phyloP scores from a whole-genome alignment of 2,797 vertebrate species.

The Hippopotamyrus pictus region DNA sequence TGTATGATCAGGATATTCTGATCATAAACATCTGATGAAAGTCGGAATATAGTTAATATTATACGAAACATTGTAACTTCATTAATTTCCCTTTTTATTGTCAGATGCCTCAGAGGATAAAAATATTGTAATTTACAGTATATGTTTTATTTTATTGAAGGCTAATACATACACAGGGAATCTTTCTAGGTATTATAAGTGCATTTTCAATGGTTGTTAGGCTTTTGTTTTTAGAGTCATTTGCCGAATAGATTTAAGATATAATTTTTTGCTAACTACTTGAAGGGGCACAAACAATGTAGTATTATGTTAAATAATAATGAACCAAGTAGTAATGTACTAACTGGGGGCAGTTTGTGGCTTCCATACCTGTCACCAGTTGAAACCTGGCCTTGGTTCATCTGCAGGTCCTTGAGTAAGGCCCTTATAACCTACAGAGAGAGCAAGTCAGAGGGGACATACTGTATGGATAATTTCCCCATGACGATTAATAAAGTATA shows the following conservation, averaged over 20 bases:
- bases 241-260: not conserved
- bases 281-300: not conserved
- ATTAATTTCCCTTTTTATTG: not conserved
- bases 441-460: too few relatives aligned
- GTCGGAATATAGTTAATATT: not conserved
- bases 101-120: not conserved
- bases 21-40: not conserved
- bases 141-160: not conserved
- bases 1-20: not conserved
- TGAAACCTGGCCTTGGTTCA: too few relatives aligned
- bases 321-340: not conserved
- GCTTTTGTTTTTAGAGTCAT: not conserved
- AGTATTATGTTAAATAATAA: not conserved
- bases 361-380: too few relatives aligned
- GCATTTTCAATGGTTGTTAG: not conserved
- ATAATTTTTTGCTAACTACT: not conserved
- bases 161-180: not conserved
- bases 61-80: not conserved
- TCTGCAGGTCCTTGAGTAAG: too few relatives aligned
- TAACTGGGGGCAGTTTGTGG: not conserved
- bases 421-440: too few relatives aligned
- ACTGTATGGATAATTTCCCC: too few relatives aligned
- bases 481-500: too few relatives aligned
- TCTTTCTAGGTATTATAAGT: not conserved
- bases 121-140: not conserved